A percentile compares a stretch with the other conserved stretches of the same genome.
Evolutionary conservation across 2,113 vertebrate genomes (phyloP).

Genomic region (Orcinus orca): DNA sequence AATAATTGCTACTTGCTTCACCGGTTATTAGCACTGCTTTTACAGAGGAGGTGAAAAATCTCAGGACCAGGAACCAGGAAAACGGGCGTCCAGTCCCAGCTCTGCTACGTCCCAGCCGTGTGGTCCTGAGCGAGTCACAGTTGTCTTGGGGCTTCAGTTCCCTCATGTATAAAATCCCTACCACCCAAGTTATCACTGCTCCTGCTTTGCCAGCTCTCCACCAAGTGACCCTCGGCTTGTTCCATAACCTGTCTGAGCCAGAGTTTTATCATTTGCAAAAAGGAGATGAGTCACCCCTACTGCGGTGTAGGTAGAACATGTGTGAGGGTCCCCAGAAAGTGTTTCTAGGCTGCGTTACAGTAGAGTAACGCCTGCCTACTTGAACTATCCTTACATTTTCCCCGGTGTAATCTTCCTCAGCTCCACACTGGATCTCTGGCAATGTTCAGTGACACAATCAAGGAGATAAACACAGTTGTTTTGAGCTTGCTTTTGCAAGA

Average conservation of each 20-base stretch:
- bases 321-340: rapidly evolving
- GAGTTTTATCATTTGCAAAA: background rate
- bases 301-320: background rate
- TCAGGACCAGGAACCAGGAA: background rate
- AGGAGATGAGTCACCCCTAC: background rate
- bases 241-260: background rate
- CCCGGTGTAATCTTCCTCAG: background rate
- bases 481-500: background rate
- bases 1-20: background rate
- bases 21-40: background rate
- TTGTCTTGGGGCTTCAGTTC: background rate
- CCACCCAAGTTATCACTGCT: background rate
- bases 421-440: background rate
- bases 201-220: background rate
- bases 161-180: background rate
- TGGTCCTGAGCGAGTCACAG: background rate
- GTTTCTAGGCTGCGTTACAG: background rate
- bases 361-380: rapidly evolving
- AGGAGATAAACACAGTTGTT: background rate
- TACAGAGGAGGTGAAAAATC: background rate
- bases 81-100: background rate
- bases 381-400: background rate
- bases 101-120: background rate
- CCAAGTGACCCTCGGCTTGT: no score
- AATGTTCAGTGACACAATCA: background rate